Evolutionary conservation across 2,888 invertebrate genomes (phyloP).

Genomic region (Nebria brevicollis): DNA sequence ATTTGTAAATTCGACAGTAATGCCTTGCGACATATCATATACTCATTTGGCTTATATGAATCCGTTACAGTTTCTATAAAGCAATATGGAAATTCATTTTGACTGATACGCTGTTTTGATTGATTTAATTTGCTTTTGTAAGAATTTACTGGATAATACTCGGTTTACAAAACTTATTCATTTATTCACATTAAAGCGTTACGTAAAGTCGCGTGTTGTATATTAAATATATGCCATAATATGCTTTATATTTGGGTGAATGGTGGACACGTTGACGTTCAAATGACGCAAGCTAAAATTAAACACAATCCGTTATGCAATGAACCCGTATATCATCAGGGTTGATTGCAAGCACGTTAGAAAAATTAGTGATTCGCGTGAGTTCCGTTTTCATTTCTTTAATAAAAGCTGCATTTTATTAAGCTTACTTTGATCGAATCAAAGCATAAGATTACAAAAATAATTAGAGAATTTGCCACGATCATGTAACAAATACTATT

Average conservation of each 20-base stretch:
- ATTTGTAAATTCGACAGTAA: neutral
- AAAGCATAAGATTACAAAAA: neutral
- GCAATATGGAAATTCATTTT: neutral
- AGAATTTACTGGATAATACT: neutral
- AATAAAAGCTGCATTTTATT: neutral
- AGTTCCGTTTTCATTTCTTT: constrained; percentile 10
- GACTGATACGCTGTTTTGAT: neutral
- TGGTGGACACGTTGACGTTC: neutral
- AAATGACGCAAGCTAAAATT: neutral
- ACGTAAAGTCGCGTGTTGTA: neutral
- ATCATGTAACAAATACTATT: neutral
- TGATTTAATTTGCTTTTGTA: neutral
- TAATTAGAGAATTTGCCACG: neutral
- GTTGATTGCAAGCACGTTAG: constrained; percentile 12
- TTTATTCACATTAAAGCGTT: neutral
- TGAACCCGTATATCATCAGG: constrained; percentile 14
- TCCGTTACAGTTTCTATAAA: neutral
- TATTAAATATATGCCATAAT: neutral
- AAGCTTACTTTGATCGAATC: neutral
- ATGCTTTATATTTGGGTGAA: neutral
- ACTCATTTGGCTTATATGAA: neutral
- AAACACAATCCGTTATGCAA: constrained; percentile 10
- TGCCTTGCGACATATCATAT: neutral
- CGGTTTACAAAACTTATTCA: neutral
- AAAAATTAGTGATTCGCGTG: constrained; percentile 30